A percentile compares a stretch with the other conserved stretches of the same genome.
phyloP scores from a whole-genome alignment of 2,888 invertebrate species.

The Lobophora halterata region DNA sequence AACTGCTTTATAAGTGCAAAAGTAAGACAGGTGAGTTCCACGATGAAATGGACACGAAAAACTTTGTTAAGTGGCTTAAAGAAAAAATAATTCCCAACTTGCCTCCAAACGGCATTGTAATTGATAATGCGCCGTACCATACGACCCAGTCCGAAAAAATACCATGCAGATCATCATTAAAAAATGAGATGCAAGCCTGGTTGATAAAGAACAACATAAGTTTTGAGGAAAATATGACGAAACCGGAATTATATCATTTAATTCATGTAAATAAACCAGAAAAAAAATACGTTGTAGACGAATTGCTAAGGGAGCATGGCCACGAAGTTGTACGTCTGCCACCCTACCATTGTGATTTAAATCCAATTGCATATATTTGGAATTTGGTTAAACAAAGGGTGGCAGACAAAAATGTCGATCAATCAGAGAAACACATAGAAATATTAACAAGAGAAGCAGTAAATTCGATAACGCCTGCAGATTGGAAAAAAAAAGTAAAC shows the following conservation, averaged over 20 bases:
- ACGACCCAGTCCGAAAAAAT: slow-evolving; percentile 18
- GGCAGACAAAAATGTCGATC: slow-evolving; percentile 36
- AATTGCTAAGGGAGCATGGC: slow-evolving; percentile 24
- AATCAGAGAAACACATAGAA: slow-evolving; percentile 35
- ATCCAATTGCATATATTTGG: slow-evolving; percentile 33
- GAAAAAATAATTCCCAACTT: slow-evolving; percentile 34
- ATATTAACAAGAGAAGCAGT: slow-evolving; percentile 10
- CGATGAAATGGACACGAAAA: slow-evolving; percentile 26
- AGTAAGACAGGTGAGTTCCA: slow-evolving; percentile 28
- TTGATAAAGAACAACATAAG: slow-evolving; percentile 20
- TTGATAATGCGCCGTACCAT: slow-evolving; percentile 30
- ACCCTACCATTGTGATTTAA: slow-evolving; percentile 28
- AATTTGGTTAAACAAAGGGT: slow-evolving; percentile 35
- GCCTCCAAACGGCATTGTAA: slow-evolving; percentile 26
- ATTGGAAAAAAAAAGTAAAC: slow-evolving; percentile 15
- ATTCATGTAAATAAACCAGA: slow-evolving; percentile 19
- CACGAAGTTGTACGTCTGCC: slow-evolving; percentile 29
- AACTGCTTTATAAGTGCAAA: slow-evolving; percentile 28
- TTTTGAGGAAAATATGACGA: slow-evolving; percentile 27
- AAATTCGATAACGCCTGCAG: slow-evolving; percentile 7
- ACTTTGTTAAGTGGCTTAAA: slow-evolving; percentile 29
- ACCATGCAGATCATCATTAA: slow-evolving; percentile 9
- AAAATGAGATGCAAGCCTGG: slow-evolving; percentile 27
- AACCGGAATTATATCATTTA: slow-evolving; percentile 17
- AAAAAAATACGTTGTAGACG: slow-evolving; percentile 27